Evolutionary conservation across 2,888 invertebrate genomes (phyloP).

Genomic region (Pachydiplax longipennis): DNA sequence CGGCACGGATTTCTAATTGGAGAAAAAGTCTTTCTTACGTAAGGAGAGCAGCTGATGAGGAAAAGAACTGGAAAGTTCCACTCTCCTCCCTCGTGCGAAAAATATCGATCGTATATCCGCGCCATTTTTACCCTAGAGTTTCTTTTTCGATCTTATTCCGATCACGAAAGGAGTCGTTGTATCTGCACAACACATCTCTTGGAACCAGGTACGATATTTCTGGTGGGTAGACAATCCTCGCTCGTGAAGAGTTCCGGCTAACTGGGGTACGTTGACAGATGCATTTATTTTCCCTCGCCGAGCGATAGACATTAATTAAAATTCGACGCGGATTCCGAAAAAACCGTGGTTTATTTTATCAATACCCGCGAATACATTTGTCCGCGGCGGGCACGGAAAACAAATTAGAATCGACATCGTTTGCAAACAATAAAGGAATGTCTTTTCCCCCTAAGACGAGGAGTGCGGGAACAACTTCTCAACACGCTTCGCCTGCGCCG

Average conservation of each 20-base stretch:
- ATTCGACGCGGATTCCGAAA: neutral
- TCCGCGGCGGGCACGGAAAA: neutral
- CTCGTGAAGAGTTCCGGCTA: conserved; percentile 12
- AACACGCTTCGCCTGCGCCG: neutral
- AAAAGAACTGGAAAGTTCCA: neutral
- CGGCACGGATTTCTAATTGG: too few species aligned
- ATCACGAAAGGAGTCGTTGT: conserved; percentile 8
- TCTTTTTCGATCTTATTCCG: conserved; percentile 30
- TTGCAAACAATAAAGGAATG: neutral
- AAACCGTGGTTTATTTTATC: neutral
- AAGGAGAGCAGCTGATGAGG: neutral
- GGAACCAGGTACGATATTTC: conserved; percentile 37
- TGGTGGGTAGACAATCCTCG: conserved; percentile 15
- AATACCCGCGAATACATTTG: neutral
- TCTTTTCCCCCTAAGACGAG: neutral
- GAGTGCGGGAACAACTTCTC: neutral
- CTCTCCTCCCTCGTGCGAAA: neutral
- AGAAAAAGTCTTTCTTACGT: too few species aligned
- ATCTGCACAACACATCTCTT: conserved; percentile 27
- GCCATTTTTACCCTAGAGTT: neutral
- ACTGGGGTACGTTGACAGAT: conserved; percentile 4
- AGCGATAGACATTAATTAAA: neutral
- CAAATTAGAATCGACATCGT: neutral
- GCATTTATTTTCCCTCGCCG: neutral
- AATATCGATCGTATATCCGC: conserved; percentile 25